Conservation (phyloP, 2,113 vertebrate species). For the Gopherus flavomarginatus region DNA sequence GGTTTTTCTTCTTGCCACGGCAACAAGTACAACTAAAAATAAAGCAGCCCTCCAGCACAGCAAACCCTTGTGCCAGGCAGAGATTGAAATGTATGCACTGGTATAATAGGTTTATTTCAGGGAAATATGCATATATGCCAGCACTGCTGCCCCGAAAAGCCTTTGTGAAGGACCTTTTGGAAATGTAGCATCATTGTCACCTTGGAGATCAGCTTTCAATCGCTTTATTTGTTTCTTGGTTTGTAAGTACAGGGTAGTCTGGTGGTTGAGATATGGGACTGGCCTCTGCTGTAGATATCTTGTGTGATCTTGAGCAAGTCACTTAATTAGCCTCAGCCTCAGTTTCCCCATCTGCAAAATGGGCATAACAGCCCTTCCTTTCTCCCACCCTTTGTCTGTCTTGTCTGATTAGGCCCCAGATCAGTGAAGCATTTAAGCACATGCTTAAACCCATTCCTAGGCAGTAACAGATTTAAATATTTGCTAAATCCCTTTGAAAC, state of each 20-base stretch:
- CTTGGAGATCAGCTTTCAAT: not conserved
- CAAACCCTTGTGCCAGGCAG: not conserved
- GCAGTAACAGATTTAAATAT: not conserved
- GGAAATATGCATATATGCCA: not conserved
- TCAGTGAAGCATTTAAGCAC: not conserved
- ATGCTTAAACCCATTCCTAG: not conserved
- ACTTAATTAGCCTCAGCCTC: not conserved
- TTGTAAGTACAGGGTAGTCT: not conserved
- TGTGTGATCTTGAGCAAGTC: not conserved
- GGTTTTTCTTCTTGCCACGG: not conserved
- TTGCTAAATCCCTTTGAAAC: not conserved
- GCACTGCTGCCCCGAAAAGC: not conserved
- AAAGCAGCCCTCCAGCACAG: not conserved
- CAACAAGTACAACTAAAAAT: not conserved
- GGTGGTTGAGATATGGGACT: not conserved
- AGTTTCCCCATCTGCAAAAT: not conserved
- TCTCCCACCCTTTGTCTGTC: not conserved
- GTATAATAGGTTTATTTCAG: not conserved
- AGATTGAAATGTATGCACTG: not conserved
- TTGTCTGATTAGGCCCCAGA: not conserved
- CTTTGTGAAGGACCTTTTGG: not conserved
- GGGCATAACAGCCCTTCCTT: not conserved
- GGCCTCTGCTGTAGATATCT: not conserved
- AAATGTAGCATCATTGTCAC: not conserved
- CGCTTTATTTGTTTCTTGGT: not conserved